These are phyloP conservation scores for Elaphurus davidianus DNA, from an alignment of 2,113 vertebrate species.

Conservation along the genomic window DNA sequence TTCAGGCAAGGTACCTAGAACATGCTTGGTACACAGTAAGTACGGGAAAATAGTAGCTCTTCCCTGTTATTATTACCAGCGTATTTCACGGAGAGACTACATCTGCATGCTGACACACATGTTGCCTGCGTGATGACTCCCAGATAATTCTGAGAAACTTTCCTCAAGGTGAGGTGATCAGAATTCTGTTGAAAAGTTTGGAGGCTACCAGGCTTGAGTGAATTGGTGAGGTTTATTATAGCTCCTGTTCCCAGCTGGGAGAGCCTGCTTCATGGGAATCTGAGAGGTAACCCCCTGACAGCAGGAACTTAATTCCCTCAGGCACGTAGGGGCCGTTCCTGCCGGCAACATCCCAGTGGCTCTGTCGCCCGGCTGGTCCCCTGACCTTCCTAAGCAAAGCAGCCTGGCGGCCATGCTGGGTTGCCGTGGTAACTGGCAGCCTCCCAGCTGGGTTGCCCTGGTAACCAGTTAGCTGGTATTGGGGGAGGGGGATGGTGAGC, in stretches of 20 bases:
- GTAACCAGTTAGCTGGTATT: constrained; percentile 75
- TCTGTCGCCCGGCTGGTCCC: constrained; percentile 37
- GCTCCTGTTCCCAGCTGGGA: not conserved
- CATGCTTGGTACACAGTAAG: not conserved
- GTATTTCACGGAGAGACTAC: not conserved
- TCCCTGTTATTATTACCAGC: not conserved
- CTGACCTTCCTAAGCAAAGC: constrained; percentile 71
- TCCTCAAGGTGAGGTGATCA: not conserved
- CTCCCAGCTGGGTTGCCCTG: constrained; percentile 80
- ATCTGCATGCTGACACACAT: not conserved
- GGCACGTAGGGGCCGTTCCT: constrained; percentile 19
- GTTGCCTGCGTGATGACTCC: not conserved
- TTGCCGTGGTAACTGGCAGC: constrained; percentile 80
- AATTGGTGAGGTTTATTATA: not conserved
- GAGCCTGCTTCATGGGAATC: not conserved
- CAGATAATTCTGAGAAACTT: not conserved
- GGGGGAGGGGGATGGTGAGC: constrained; percentile 49
- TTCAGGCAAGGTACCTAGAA: not conserved
- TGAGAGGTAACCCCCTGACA: not conserved
- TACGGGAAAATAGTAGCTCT: not conserved
- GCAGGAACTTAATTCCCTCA: constrained; percentile 37
- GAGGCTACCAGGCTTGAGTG: not conserved
- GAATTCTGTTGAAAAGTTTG: not conserved
- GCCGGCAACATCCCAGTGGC: constrained; percentile 32
- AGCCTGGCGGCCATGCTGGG: constrained; percentile 70